Evolutionary conservation across 2,888 invertebrate genomes (phyloP), one percentile per base, ranked within the genome.

Genomic region (Agrenia bidenticulata): DNA sequence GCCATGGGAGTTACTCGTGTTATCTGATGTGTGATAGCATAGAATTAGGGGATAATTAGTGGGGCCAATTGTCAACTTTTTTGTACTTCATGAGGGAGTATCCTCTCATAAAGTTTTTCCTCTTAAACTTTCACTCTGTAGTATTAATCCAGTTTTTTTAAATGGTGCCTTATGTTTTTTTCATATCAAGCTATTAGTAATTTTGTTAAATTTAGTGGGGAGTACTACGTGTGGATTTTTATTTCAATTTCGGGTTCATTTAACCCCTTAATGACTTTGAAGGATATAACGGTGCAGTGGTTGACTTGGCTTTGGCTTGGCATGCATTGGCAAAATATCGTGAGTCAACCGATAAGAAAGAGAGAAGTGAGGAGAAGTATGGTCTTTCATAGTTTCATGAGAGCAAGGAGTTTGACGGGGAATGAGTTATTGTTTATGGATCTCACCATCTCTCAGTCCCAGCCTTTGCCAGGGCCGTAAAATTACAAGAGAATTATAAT

Each of bases 401-500:
- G 32, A 45, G n/a, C 7, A 7, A 4, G 19, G n/a, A 41, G 56
- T 21, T 57, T 57, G 39, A 57, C 56, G 5, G 5, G 45, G 19
- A 57, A 57, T 57, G 56, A 57, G 56, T 57, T 57, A 57, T 57
- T 37, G 41, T 57, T 57, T 57, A 39, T 57, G 24, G 17, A 26
- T 51, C 4, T 51, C 45, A 15, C 4, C 45, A 21, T 45, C 45
- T 11, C 4, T n/a, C n/a, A n/a, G n/a, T n/a, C n/a, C n/a, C n/a
- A n/a, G n/a, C n/a, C n/a, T n/a, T 11, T 32, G 5, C 45, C 45
- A 45, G 45, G 5, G 45, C 45, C 45, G 45, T 45, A 45, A 32
- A 32, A 32, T 32, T n/a, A 11, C 32, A 32, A 32, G 11, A 11
- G 32, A 32, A 32, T 32, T n/a, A n/a, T n/a, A n/a, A n/a, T n/a